Evolutionary conservation across 2,113 vertebrate genomes (phyloP), one percentile per base, ranked within the genome.

Genomic region (Ceratotherium simum): DNA sequence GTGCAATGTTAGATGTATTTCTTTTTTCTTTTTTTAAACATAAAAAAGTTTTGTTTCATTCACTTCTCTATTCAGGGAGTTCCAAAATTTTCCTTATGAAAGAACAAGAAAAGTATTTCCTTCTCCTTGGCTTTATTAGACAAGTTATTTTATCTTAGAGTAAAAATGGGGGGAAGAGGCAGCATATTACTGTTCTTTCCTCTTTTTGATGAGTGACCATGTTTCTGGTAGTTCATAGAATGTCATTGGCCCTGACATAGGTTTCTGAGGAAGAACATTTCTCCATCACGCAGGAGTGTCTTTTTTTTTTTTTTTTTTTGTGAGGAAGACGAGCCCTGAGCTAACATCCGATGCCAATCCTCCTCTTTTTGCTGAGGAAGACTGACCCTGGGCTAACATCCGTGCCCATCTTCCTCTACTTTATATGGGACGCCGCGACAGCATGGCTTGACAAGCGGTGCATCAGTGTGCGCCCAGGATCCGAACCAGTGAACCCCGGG

Each of bases 221-320:
- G 58, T 65, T 89, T 80, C 78, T 65, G 27, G 21, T 84, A 36
- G 27, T 85, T 90, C 33, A 39, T 80, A 69, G 87, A 88, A 75
- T 62, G 76, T 60, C 36, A 60, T 3, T 87, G 85, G 18, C n/a
- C 27, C 33, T 78, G 51, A 54, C 51, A 8, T 42, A 83, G 12
- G 46, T 83, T 82, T 93, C 85, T 65, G 60, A 90, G 81, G 69
- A 58, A 90, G 83, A 90, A 29, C 36, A 21, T 72, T 64, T 95
- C 27, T 83, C 31, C 14, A 16, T 78, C 39, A 92, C 70, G 27
- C 16, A 60, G 56, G 46, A 85, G 16, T 16, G 0, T 90, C 56
- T 42, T 42, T 42, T 42, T 42, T 42, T 42, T 42, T 42, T 42
- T 42, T 42, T 42, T 42, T 42, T 42, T n/a, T n/a, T n/a, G 42